A percentile compares a stretch with the other conserved stretches of the same genome.
Evolutionary conservation across 2,888 invertebrate genomes (phyloP).

Genomic region (Drosophila maculinotata): DNA sequence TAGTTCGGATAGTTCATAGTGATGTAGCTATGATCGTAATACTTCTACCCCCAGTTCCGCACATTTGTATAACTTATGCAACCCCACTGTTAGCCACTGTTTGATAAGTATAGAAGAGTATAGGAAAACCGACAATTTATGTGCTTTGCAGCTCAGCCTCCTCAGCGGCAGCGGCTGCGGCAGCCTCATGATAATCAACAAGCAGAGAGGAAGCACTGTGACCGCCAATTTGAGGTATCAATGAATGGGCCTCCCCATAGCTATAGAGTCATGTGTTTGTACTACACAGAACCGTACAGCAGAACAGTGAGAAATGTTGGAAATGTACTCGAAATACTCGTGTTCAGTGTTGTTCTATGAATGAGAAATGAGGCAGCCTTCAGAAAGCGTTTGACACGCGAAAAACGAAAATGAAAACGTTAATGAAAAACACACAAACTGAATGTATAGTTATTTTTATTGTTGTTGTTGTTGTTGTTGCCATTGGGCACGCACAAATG

Average conservation of each 20-base stretch:
- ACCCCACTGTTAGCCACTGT: too few relatives aligned
- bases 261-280: slow-evolving; percentile 1
- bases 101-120: not conserved
- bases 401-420: slow-evolving; percentile 64
- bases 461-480: slow-evolving; percentile 10
- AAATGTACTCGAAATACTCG: slow-evolving; percentile 11
- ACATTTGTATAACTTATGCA: too few relatives aligned
- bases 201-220: slow-evolving; percentile 31
- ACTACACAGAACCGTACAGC: slow-evolving; percentile 4
- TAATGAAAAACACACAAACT: slow-evolving; percentile 44
- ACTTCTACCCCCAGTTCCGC: too few relatives aligned
- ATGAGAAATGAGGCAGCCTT: slow-evolving; percentile 40
- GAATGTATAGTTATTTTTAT: slow-evolving; percentile 3
- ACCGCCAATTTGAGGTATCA: slow-evolving; percentile 67
- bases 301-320: slow-evolving; percentile 4
- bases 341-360: slow-evolving; percentile 30
- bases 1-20: not conserved
- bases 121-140: slow-evolving; percentile 29
- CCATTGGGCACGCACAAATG: slow-evolving; percentile 13
- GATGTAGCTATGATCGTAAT: too few relatives aligned
- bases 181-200: slow-evolving; percentile 19
- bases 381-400: slow-evolving; percentile 58
- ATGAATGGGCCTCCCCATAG: slow-evolving; percentile 48
- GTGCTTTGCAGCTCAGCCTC: slow-evolving; percentile 27
- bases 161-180: not conserved